Evolutionary conservation across 2,888 invertebrate species (phyloP).

Genomic region (Papilio gigon): DNA sequence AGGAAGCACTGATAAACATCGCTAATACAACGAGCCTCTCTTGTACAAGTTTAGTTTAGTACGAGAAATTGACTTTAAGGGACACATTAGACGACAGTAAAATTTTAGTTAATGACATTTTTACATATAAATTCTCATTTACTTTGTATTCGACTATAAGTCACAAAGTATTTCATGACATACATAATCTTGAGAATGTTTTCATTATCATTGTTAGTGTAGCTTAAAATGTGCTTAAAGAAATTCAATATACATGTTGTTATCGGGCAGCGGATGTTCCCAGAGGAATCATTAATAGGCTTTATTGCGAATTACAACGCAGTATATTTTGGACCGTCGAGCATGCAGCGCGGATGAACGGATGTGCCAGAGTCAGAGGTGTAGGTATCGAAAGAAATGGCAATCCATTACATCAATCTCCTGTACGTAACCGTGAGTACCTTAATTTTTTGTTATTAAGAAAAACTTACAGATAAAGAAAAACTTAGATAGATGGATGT

Average conservation of each 20-base stretch:
- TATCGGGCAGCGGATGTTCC: slow-evolving; percentile 36
- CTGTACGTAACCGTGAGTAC: not conserved
- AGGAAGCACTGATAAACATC: too few relatives aligned
- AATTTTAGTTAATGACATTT: too few relatives aligned
- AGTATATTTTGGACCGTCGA: slow-evolving; percentile 16
- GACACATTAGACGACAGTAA: not conserved
- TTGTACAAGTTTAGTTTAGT: too few relatives aligned
- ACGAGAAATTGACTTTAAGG: not conserved
- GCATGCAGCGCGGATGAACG: not conserved
- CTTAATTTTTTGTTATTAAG: not conserved
- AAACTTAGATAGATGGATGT: too few relatives aligned
- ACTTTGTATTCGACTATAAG: too few relatives aligned
- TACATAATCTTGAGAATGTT: not conserved
- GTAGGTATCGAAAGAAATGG: not conserved
- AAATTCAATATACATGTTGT: slow-evolving; percentile 5
- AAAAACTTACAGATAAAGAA: not conserved
- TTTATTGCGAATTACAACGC: slow-evolving; percentile 22
- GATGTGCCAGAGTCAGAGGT: not conserved
- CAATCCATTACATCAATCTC: not conserved
- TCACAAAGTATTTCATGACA: not conserved
- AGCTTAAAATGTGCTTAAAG: not conserved
- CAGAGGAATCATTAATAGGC: slow-evolving; percentile 28
- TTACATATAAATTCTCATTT: too few relatives aligned
- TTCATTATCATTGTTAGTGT: not conserved
- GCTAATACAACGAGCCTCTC: too few relatives aligned